A percentile compares a stretch with the other conserved stretches of the same genome.
Conservation (phyloP, 37 sponge, comb jelly and placozoan species). For the Tethya wilhelma region DNA sequence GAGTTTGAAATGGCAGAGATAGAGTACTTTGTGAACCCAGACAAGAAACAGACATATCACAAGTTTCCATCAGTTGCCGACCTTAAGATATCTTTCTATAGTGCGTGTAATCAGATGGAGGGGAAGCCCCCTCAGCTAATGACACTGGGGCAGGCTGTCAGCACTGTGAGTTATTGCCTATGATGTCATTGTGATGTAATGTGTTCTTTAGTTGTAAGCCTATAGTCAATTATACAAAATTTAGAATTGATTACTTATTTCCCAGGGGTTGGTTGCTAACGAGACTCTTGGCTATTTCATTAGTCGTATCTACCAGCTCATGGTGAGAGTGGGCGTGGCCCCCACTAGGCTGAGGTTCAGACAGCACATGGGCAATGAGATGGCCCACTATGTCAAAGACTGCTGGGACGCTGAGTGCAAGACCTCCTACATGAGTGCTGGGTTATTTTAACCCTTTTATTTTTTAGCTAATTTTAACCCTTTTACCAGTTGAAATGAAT, state of each 20-base stretch:
- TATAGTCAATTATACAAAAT: no score
- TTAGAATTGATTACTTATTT: no score
- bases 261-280: conserved; percentile 82
- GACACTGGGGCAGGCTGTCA: conserved; percentile 82
- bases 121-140: conserved; percentile 64
- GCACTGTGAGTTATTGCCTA: conserved; percentile 23
- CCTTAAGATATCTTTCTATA: conserved; percentile 54
- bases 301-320: conserved; percentile 85
- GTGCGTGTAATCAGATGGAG: conserved; percentile 76
- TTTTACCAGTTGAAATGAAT: no score
- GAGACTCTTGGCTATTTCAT: conserved; percentile 91
- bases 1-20: conserved; percentile 98
- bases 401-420: conserved; percentile 97
- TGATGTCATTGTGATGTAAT: neutral
- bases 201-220: no score
- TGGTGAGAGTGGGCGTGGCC: conserved; percentile 75
- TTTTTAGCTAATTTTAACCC: no score
- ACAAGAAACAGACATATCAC: conserved; percentile 58
- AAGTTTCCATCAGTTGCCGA: conserved; percentile 81
- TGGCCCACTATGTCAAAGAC: conserved; percentile 95
- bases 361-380: conserved; percentile 91
- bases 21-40: conserved; percentile 95
- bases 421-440: conserved; percentile 56
- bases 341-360: conserved; percentile 81
- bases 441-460: neutral